Conservation (phyloP, 2,888 invertebrate species). For the Criorhina ranunculi region DNA sequence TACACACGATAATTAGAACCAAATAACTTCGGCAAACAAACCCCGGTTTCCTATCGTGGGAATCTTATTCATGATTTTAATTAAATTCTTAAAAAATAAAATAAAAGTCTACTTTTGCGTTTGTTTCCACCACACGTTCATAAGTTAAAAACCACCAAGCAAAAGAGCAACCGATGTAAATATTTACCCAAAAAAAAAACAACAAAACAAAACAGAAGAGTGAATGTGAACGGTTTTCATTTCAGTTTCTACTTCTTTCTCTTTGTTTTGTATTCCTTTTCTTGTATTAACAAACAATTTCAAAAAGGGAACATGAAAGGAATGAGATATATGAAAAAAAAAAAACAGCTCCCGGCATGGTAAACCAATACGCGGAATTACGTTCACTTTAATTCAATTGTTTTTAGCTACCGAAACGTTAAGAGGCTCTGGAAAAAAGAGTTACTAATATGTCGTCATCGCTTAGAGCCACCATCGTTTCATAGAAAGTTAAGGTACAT, state of each 20-base stretch:
- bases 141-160: slow-evolving; percentile 24
- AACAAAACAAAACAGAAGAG: background rate
- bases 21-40: slow-evolving; percentile 24
- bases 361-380: slow-evolving; percentile 63
- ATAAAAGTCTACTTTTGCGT: background rate
- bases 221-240: slow-evolving; percentile 11
- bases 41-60: slow-evolving; percentile 6
- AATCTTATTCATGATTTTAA: slow-evolving; percentile 7
- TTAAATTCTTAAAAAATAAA: background rate
- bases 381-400: slow-evolving; percentile 74
- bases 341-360: slow-evolving; percentile 24
- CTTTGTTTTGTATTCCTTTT: slow-evolving; percentile 6
- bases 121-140: background rate
- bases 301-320: background rate
- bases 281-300: slow-evolving; percentile 16
- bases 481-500: slow-evolving; percentile 55
- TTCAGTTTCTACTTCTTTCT: slow-evolving; percentile 33
- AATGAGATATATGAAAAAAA: slow-evolving; percentile 13
- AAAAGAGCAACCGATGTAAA: slow-evolving; percentile 16
- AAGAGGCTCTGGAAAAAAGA: slow-evolving; percentile 52
- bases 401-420: slow-evolving; percentile 65
- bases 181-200: slow-evolving; percentile 18
- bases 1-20: slow-evolving; percentile 18
- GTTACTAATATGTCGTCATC: slow-evolving; percentile 11
- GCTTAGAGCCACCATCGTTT: background rate